Base-by-base conservation (phyloP, 2,888 invertebrate species). In the Orthosia cruda region DNA sequence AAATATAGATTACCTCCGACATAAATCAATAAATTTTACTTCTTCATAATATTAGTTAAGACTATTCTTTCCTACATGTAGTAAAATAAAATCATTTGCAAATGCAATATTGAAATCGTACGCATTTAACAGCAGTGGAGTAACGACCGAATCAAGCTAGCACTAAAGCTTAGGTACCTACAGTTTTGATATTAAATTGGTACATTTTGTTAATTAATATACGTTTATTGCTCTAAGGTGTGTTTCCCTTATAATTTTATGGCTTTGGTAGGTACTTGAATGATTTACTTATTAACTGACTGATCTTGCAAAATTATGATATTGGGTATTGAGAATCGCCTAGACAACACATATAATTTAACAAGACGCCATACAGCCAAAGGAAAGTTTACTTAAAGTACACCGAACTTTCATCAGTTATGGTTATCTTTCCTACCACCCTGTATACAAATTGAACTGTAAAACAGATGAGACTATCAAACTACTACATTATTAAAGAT, bases 61-160 rank as follows among this genome's bases (percentile, higher is more conserved):
- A 12, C 26, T 83, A 70, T 72, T 52, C 49, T 50, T 58, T 23
- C 52, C 26, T 26, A 68, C 52, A 54, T 59, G 80, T 63, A 63
- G 65, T 74, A 71, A 74, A 83, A 71, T 72, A 71, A 77, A 71
- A 64, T 62, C 47, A 75, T 84, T 84, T 83, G 71, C 55, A 61
- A 83, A 80, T 80, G 66, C 66, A 66, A 57, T 72, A 76, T 77
- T 74, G 73, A 77, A 77, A 70, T 70, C 54, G 57, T 72, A 74
- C 57, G 58, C 52, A 26, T 65, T 83, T 71, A 74, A 64, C 18
- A 52, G 64, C 57, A 47, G 20, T 40, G 40, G 26, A 61, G 65
- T 77, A 45, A 75, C 69, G 75, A 75, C 47, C 32, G n/a, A 47
- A 74, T 71, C n/a, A 57, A 72, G 49, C 45, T 11, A n/a, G 57